These are phyloP conservation scores for Pedionomus torquatus DNA, from an alignment of 2,113 vertebrate genomes.

Conservation along the genomic window DNA sequence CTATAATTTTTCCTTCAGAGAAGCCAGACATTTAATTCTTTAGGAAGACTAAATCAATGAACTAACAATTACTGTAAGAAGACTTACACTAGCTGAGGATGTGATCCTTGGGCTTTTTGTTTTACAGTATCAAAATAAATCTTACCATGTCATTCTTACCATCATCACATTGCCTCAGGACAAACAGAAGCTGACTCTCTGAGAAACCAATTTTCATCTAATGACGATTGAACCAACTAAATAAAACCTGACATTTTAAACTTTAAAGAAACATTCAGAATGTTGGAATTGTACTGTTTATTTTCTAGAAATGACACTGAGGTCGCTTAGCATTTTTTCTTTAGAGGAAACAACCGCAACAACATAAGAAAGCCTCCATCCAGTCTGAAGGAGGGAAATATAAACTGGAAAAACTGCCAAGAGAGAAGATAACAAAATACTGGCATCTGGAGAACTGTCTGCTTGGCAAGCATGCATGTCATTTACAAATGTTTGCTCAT, in stretches of 20 bases:
- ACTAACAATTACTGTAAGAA: constrained; percentile 29
- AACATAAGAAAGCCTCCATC: neutral
- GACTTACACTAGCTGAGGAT: neutral
- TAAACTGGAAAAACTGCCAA: constrained; percentile 28
- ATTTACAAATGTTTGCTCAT: constrained; percentile 60
- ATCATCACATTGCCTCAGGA: neutral
- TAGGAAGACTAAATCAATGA: constrained; percentile 2
- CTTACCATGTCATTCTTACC: neutral
- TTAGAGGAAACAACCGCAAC: neutral
- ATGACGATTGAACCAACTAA: neutral
- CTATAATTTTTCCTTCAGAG: constrained; percentile 34
- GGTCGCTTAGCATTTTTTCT: neutral
- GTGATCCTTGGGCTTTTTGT: constrained; percentile 9
- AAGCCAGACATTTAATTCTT: constrained; percentile 23
- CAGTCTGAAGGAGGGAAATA: neutral
- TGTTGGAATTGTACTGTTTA: neutral
- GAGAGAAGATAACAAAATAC: constrained; percentile 27
- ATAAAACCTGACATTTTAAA: constrained; percentile 31
- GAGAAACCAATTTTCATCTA: constrained; percentile 36
- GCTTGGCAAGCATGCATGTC: neutral
- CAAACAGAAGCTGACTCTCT: neutral
- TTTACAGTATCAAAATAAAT: constrained; percentile 1
- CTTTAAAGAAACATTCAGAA: neutral
- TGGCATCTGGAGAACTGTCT: constrained; percentile 44
- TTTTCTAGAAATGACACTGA: neutral